Conservation (phyloP, 2,113 vertebrate genomes). For the Pseudorhombus dupliciocellatus region DNA sequence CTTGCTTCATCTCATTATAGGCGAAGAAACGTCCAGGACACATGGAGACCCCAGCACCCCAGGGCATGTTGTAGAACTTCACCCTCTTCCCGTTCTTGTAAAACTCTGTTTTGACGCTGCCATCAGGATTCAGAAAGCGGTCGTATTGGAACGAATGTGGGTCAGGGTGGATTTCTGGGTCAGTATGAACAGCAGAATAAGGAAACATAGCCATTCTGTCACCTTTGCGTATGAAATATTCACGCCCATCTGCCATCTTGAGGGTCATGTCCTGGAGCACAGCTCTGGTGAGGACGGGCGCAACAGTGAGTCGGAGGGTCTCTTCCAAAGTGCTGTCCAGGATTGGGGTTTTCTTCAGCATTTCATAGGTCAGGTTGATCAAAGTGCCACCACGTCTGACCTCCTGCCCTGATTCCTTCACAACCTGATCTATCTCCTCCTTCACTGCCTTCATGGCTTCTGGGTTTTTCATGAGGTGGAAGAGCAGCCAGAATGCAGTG, state of each 20-base stretch:
- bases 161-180: constrained; percentile 88
- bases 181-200: constrained; percentile 83
- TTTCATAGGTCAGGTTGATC: constrained; percentile 76
- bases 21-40: constrained; percentile 93
- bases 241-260: constrained; percentile 74
- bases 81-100: constrained; percentile 87
- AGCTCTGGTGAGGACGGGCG: constrained; percentile 82
- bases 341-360: constrained; percentile 82
- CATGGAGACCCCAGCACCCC: constrained; percentile 87
- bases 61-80: constrained; percentile 91
- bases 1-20: constrained; percentile 89
- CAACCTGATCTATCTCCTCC: constrained; percentile 80
- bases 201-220: constrained; percentile 89
- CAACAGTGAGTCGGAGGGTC: constrained; percentile 82
- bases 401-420: constrained; percentile 77
- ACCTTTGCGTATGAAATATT: constrained; percentile 82
- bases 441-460: constrained; percentile 87
- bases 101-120: constrained; percentile 87
- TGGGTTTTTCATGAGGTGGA: constrained; percentile 88
- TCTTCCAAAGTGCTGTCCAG: constrained; percentile 93
- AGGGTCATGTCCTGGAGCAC: constrained; percentile 81
- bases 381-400: constrained; percentile 59
- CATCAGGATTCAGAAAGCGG: constrained; percentile 84
- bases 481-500: constrained; percentile 89
- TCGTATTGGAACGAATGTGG: constrained; percentile 86